Evolutionary conservation across 2,888 invertebrate genomes (phyloP).

Genomic region (Hymenopus coronatus): DNA sequence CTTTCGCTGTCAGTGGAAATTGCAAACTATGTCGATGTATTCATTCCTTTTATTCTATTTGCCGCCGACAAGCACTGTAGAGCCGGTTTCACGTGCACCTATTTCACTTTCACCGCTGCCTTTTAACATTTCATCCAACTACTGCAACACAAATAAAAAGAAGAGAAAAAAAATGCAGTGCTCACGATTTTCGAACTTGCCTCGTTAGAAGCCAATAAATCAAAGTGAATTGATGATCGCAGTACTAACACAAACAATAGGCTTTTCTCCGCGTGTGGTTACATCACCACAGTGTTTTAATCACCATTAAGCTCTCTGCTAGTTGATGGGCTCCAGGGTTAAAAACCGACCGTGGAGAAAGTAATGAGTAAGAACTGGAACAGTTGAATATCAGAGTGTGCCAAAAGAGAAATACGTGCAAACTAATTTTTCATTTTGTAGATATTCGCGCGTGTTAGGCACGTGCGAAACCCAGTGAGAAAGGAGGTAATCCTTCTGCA

Average conservation of each 20-base stretch:
- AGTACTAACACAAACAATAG: neutral
- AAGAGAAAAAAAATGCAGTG: neutral
- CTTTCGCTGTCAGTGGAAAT: neutral
- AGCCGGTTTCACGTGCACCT: neutral
- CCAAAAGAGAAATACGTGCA: neutral
- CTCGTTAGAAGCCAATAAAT: conserved; percentile 2
- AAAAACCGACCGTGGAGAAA: neutral
- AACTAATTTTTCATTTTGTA: neutral
- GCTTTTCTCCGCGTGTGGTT: neutral
- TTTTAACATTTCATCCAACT: conserved; percentile 2
- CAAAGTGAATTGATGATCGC: conserved; percentile 15
- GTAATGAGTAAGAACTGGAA: neutral
- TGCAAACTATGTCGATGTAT: neutral
- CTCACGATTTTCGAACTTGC: neutral
- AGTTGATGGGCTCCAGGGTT: neutral
- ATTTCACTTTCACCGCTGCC: conserved; percentile 9
- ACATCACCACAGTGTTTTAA: neutral
- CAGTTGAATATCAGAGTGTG: neutral
- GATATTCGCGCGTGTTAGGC: neutral
- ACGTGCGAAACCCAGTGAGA: neutral
- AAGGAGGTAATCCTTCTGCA: too few species aligned
- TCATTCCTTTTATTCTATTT: neutral
- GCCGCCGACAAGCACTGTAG: neutral
- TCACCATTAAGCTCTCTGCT: neutral
- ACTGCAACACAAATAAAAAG: neutral